Conservation (phyloP, 2,113 vertebrate species). For the Sclerurus mexicanus region DNA sequence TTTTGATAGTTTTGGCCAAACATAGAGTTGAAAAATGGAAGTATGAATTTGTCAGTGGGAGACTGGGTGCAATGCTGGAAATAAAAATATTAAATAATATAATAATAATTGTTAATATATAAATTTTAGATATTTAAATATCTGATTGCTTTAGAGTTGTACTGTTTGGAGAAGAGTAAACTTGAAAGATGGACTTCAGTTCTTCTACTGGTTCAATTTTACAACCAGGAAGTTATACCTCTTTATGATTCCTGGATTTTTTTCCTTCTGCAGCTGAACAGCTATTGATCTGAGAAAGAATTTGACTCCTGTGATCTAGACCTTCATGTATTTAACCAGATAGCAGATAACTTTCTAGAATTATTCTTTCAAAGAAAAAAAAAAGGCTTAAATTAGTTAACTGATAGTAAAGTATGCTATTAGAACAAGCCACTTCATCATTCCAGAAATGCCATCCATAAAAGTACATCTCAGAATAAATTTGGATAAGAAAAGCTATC, state of each 20-base stretch:
- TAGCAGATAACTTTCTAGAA: neutral
- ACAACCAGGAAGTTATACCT: neutral
- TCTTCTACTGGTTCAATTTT: neutral
- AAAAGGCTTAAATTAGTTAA: neutral
- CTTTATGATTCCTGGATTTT: neutral
- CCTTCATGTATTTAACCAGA: neutral
- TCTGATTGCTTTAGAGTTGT: neutral
- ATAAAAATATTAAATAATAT: neutral
- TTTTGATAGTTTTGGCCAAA: neutral
- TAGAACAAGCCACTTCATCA: neutral
- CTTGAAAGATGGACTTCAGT: neutral
- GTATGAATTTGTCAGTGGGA: neutral
- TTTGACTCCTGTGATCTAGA: neutral
- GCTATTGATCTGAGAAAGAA: neutral
- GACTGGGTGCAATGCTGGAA: neutral
- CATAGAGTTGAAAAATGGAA: neutral
- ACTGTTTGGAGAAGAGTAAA: neutral
- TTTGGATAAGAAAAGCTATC: neutral
- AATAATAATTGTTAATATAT: neutral
- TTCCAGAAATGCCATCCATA: neutral
- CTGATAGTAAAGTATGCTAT: neutral
- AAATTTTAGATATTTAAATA: neutral
- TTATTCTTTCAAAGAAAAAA: neutral
- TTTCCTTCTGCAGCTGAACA: neutral
- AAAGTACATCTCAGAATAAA: neutral